Percentiles rank a stretch among this genome's conserved stretches.
These are phyloP conservation scores for Gorsachius goisagi DNA, from an alignment of 2,113 vertebrate species.

Conservation along the genomic window DNA sequence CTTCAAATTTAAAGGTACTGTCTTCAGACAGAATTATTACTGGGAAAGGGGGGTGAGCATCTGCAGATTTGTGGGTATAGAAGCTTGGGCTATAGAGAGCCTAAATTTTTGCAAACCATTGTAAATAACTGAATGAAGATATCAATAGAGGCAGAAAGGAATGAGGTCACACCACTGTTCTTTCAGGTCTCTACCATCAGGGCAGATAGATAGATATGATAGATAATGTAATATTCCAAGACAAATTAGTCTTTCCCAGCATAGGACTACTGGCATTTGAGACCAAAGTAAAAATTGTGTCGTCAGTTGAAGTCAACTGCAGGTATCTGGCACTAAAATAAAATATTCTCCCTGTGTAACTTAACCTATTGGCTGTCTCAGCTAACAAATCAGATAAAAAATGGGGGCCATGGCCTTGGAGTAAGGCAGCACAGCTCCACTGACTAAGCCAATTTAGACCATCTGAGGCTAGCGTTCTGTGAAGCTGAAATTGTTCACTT, in stretches of 20 bases:
- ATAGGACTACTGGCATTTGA: neutral
- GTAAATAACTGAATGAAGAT: neutral
- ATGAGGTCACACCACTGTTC: neutral
- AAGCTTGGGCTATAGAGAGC: neutral
- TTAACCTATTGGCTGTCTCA: neutral
- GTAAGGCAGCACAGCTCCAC: neutral
- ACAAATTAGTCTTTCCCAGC: neutral
- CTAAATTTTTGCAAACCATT: neutral
- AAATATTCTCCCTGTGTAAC: neutral
- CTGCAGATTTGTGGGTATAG: neutral
- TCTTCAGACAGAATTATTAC: neutral
- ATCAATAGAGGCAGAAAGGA: neutral
- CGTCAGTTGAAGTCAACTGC: neutral
- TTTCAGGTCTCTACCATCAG: neutral
- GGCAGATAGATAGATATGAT: too few relatives aligned
- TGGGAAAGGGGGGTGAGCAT: neutral
- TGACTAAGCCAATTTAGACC: slow-evolving; percentile 2
- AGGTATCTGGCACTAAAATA: neutral
- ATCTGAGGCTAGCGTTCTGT: neutral
- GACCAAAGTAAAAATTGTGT: neutral
- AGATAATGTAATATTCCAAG: neutral
- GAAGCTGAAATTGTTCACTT: slow-evolving; percentile 34
- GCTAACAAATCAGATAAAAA: slow-evolving; percentile 11
- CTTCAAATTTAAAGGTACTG: neutral
- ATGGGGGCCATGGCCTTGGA: neutral